These are phyloP conservation scores for Erinaceus europaeus DNA, from an alignment of 2,113 vertebrate genomes.

Conservation along the genomic window DNA sequence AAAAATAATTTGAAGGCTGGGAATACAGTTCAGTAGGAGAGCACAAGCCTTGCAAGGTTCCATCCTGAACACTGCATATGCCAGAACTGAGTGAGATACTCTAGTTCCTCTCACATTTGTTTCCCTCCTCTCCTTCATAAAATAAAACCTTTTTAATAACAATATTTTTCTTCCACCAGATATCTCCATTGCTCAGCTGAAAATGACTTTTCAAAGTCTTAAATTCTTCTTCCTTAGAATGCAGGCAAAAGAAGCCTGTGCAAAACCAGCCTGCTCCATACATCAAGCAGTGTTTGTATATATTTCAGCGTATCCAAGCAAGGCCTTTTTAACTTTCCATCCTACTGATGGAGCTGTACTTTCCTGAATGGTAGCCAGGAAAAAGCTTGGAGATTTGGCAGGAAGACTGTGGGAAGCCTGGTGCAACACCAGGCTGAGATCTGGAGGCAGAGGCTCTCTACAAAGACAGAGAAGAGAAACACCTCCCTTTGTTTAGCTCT, in stretches of 20 bases:
- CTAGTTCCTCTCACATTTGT: no score
- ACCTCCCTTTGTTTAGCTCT: constrained; percentile 85
- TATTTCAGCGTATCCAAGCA: constrained; percentile 95
- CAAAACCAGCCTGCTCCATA: constrained; percentile 79
- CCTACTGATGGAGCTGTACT: constrained; percentile 90
- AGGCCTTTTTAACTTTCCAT: constrained; percentile 94
- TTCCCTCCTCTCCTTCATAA: no score
- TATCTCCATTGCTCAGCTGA: constrained; percentile 25
- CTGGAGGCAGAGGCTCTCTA: constrained; percentile 84
- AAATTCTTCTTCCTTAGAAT: constrained; percentile 69
- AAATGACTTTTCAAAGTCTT: constrained; percentile 60
- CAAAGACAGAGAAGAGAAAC: constrained; percentile 82
- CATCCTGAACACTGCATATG: no score
- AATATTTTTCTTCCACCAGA: constrained; percentile 42
- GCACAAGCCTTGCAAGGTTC: no score
- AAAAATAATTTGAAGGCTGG: no score
- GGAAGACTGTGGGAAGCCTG: constrained; percentile 91
- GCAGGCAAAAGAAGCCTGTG: constrained; percentile 75
- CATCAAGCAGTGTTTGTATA: constrained; percentile 87
- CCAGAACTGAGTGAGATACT: no score
- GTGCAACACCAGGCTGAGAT: constrained; percentile 83
- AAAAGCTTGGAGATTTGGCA: constrained; percentile 93
- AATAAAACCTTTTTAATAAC: not conserved
- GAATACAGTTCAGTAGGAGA: no score
- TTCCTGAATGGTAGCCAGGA: constrained; percentile 99